Conservation (phyloP, 2,113 vertebrate species). For the Centropus unirufus region DNA sequence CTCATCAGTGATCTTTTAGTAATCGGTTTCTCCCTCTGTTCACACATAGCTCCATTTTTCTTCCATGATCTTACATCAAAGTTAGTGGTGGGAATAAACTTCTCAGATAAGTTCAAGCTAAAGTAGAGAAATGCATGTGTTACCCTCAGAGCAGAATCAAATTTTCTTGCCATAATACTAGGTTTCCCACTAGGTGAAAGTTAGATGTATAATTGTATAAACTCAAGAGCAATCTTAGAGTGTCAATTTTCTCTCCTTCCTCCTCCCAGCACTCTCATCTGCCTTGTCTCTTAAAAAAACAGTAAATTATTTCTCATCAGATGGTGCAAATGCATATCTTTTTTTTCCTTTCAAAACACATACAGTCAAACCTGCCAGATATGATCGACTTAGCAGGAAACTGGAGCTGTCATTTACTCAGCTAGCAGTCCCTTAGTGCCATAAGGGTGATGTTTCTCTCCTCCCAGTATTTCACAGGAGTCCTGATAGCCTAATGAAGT, state of each 20-base stretch:
- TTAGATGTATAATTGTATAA: not conserved
- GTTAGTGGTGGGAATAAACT: not conserved
- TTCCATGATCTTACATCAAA: not conserved
- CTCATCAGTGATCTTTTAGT: not conserved
- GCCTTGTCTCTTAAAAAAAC: not conserved
- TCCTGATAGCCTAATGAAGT: not conserved
- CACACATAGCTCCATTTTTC: not conserved
- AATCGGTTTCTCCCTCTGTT: not conserved
- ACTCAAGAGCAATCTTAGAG: not conserved
- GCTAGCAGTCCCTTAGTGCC: not conserved
- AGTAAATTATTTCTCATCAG: not conserved
- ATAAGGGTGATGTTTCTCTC: not conserved
- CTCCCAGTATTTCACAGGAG: not conserved
- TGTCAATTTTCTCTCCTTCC: not conserved
- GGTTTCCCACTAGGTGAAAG: not conserved
- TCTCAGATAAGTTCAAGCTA: not conserved
- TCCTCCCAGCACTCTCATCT: not conserved
- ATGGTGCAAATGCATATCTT: not conserved
- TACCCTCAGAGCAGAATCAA: not conserved
- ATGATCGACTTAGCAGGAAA: not conserved
- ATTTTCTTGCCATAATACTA: not conserved
- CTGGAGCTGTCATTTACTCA: not conserved
- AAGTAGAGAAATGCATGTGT: not conserved
- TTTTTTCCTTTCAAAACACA: not conserved
- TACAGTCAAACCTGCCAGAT: not conserved